These are phyloP conservation scores for Salarias fasciatus DNA, from an alignment of 2,797 vertebrate genomes.

Conservation along the genomic window DNA sequence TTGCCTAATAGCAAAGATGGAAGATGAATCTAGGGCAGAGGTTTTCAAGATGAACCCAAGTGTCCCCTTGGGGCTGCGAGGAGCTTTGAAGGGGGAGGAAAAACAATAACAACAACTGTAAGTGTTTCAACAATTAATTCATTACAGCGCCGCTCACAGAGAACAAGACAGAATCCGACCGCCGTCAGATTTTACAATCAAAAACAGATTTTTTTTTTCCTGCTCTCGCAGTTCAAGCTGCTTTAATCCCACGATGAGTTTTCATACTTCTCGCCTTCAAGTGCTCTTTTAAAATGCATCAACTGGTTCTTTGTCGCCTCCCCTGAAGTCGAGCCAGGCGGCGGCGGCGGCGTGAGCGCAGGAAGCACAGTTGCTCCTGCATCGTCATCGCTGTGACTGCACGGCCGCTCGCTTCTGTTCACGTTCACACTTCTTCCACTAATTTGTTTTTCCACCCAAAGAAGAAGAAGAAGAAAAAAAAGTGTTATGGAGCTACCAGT, in stretches of 20 bases:
- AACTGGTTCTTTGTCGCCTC: slow-evolving; percentile 30
- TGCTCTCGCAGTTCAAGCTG: slow-evolving; percentile 2
- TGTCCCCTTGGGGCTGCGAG: slow-evolving; percentile 40
- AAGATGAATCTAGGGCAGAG: slow-evolving; percentile 53
- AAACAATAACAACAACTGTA: slow-evolving; percentile 21
- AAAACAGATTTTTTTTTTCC: neutral
- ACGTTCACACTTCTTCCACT: slow-evolving; percentile 46
- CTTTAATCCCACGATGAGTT: slow-evolving; percentile 23
- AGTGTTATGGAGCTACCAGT: slow-evolving; percentile 7
- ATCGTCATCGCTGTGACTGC: slow-evolving; percentile 46
- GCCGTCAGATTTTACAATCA: slow-evolving; percentile 3
- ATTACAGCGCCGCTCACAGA: neutral
- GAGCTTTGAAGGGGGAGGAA: slow-evolving; percentile 38
- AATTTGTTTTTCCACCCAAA: slow-evolving; percentile 34
- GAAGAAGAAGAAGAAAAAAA: slow-evolving; percentile 8
- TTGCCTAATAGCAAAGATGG: slow-evolving; percentile 30
- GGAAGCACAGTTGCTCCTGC: slow-evolving; percentile 41
- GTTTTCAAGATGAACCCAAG: slow-evolving; percentile 48
- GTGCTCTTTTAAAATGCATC: slow-evolving; percentile 37
- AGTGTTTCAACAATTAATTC: slow-evolving; percentile 38
- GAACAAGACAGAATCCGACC: no score
- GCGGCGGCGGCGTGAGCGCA: slow-evolving; percentile 36
- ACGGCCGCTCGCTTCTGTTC: slow-evolving; percentile 50
- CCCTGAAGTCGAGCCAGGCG: slow-evolving; percentile 33
- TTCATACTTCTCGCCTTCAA: slow-evolving; percentile 25